These are phyloP conservation scores for Parasteatoda lunata DNA, from an alignment of 2,888 invertebrate genomes.

Conservation along the genomic window DNA sequence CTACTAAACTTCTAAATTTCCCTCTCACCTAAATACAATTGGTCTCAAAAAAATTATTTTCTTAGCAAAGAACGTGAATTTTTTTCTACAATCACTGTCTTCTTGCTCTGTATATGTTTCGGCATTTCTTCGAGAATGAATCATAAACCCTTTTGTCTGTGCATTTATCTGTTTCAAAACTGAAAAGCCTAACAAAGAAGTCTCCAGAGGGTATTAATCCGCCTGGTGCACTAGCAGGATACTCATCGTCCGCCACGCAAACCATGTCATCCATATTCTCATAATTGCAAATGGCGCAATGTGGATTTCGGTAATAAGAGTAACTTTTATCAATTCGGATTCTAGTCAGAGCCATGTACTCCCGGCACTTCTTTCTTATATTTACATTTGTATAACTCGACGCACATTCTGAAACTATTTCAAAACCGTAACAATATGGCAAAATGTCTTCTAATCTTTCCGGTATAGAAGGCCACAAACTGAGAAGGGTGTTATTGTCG, in stretches of 20 bases:
- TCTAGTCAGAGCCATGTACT: slow-evolving; percentile 12
- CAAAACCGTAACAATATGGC: too few species aligned
- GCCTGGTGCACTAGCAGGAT: background rate
- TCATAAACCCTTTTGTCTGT: slow-evolving; percentile 24
- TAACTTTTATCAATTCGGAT: background rate
- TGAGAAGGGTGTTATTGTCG: background rate
- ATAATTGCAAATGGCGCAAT: slow-evolving; percentile 51
- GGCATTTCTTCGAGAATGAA: slow-evolving; percentile 24
- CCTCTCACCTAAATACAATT: too few species aligned
- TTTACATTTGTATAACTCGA: slow-evolving; percentile 2
- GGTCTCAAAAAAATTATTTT: too few species aligned
- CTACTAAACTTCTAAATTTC: too few species aligned
- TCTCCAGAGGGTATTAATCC: too few species aligned
- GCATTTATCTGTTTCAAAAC: slow-evolving; percentile 1
- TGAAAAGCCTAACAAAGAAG: slow-evolving; percentile 11
- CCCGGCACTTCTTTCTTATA: slow-evolving; percentile 4
- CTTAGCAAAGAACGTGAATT: too few species aligned
- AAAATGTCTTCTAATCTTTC: too few species aligned
- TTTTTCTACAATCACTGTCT: too few species aligned
- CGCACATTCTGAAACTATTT: slow-evolving; percentile 17
- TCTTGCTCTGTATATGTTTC: background rate
- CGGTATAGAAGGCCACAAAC: background rate
- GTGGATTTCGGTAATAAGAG: slow-evolving; percentile 15
- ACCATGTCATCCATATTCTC: background rate
- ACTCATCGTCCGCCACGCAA: background rate